A percentile compares a stretch with the other conserved stretches of the same genome.
Conservation (phyloP, 1,140 invertebrate species). For the Luehdorfia chinensis region DNA sequence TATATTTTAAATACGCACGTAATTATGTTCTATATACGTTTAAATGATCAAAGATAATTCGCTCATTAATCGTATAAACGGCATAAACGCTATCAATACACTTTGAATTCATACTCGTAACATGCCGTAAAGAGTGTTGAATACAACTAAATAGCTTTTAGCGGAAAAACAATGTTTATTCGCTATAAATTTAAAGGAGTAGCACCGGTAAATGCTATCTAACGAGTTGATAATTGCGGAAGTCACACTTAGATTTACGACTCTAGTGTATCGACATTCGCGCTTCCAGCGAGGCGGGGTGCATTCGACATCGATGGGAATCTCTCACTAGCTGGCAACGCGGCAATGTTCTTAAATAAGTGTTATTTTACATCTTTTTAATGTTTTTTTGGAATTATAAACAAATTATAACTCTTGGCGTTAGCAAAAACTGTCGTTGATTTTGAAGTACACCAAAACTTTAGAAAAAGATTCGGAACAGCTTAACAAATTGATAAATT, state of each 20-base stretch:
- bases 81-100: no score
- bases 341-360: not conserved
- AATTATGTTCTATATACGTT: no score
- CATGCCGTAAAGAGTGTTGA: not conserved
- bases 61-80: not conserved
- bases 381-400: not conserved
- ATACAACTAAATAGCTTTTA: not conserved
- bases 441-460: no score
- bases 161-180: constrained; percentile 10
- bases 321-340: constrained; percentile 3
- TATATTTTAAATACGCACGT: no score
- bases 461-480: no score
- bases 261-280: constrained; percentile 15
- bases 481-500: no score
- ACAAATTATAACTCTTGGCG: no score
- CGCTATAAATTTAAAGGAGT: constrained; percentile 15
- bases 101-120: not conserved
- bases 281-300: constrained; percentile 9
- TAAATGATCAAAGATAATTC: constrained; percentile 1
- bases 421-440: no score
- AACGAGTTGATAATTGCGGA: constrained; percentile 37
- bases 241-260: constrained; percentile 28
- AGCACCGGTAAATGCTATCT: constrained; percentile 25
- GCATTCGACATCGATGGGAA: constrained; percentile 15
- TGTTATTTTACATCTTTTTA: no score